These are phyloP conservation scores for Poeciliopsis retropinna DNA, from an alignment of 2,113 vertebrate genomes.

Conservation along the genomic window DNA sequence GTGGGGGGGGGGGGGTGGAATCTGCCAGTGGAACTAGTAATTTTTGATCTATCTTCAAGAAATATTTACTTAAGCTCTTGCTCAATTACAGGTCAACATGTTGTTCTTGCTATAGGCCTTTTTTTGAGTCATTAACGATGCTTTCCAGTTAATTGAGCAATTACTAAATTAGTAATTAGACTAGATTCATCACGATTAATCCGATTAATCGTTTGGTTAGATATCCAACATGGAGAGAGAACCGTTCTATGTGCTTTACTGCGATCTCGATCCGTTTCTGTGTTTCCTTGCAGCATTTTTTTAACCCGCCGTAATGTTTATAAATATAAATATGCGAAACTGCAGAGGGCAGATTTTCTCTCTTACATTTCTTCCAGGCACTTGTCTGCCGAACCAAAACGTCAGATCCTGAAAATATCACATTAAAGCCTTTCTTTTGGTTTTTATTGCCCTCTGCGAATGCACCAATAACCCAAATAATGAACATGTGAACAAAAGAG, in stretches of 20 bases:
- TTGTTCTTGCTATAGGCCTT: too few relatives aligned
- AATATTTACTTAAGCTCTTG: too few relatives aligned
- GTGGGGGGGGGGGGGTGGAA: too few relatives aligned
- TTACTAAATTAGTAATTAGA: too few relatives aligned
- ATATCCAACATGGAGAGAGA: neutral
- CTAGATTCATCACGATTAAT: too few relatives aligned
- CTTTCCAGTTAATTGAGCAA: too few relatives aligned
- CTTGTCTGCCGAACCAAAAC: slow-evolving; percentile 28
- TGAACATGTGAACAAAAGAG: neutral
- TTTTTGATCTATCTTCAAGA: too few relatives aligned
- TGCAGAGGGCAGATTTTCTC: slow-evolving; percentile 7
- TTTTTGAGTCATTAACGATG: too few relatives aligned
- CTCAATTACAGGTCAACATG: too few relatives aligned
- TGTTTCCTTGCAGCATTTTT: neutral
- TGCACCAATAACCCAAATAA: slow-evolving; percentile 40
- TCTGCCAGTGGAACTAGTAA: too few relatives aligned
- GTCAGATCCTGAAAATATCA: slow-evolving; percentile 49
- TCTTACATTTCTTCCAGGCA: neutral
- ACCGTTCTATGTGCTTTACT: neutral
- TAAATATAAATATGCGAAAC: slow-evolving; percentile 13
- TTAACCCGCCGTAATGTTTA: slow-evolving; percentile 11
- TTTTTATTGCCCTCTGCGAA: slow-evolving; percentile 26
- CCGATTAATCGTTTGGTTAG: too few relatives aligned
- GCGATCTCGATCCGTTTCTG: neutral
- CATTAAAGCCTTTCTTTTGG: slow-evolving; percentile 23